phyloP scores from a whole-genome alignment of 2,113 vertebrate species.

The Urocolius indicus region DNA sequence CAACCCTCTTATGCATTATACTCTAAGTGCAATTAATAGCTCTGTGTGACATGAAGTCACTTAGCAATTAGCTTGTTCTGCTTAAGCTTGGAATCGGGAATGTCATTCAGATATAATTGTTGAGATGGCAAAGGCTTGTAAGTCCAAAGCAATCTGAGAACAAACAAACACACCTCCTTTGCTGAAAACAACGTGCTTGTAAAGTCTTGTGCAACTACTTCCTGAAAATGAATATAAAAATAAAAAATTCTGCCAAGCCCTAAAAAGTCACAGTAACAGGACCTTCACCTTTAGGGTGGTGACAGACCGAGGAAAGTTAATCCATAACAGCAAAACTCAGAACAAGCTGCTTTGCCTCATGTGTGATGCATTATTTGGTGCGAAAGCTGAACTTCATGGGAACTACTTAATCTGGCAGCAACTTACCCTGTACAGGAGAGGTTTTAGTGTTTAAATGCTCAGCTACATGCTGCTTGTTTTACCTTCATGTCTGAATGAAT shows the following conservation, averaged over 20 bases:
- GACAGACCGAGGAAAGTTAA: not conserved
- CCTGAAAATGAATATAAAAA: not conserved
- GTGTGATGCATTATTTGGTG: not conserved
- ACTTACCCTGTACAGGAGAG: not conserved
- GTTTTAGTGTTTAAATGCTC: not conserved
- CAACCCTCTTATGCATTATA: not conserved
- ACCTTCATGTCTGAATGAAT: not conserved
- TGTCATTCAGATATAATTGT: not conserved
- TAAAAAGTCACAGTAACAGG: not conserved
- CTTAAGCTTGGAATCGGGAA: not conserved
- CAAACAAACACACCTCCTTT: not conserved
- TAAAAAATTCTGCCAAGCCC: not conserved
- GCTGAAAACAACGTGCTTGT: not conserved
- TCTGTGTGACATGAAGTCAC: not conserved
- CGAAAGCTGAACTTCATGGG: not conserved
- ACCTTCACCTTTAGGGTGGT: not conserved
- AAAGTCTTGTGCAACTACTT: not conserved
- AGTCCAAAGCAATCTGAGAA: not conserved
- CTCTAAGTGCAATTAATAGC: not conserved
- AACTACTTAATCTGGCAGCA: not conserved
- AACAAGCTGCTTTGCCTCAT: not conserved
- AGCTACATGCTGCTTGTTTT: not conserved
- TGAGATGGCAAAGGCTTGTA: not conserved
- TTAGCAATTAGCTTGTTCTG: constrained; percentile 19
- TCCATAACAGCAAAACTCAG: not conserved